These are phyloP conservation scores for Pandemis heparana DNA, from an alignment of 2,888 invertebrate species.

Conservation along the genomic window DNA sequence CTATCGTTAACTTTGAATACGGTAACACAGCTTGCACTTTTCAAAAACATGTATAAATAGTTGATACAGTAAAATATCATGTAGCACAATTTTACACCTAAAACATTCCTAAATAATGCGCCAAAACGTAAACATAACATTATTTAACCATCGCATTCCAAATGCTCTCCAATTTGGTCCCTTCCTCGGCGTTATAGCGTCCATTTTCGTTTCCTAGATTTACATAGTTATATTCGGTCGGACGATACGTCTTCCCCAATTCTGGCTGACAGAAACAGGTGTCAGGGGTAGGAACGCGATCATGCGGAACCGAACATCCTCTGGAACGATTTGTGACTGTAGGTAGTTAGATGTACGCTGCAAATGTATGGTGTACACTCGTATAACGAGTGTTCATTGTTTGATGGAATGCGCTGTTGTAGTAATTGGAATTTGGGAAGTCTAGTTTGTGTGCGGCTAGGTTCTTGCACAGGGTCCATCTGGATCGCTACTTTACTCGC, in stretches of 20 bases:
- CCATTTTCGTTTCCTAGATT: slow-evolving; percentile 2
- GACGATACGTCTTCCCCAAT: slow-evolving; percentile 61
- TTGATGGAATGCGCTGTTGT: not conserved
- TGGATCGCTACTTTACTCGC: too few species aligned
- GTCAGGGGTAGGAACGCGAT: slow-evolving; percentile 55
- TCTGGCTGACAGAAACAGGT: slow-evolving; percentile 68
- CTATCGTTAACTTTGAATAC: too few species aligned
- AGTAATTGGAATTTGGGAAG: not conserved
- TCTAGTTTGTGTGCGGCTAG: too few species aligned
- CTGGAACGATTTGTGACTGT: slow-evolving; percentile 12
- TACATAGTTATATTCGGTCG: slow-evolving; percentile 34
- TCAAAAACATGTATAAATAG: too few species aligned
- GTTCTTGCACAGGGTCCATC: too few species aligned
- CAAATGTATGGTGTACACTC: too few species aligned
- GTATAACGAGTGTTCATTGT: not conserved
- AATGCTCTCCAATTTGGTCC: slow-evolving; percentile 2
- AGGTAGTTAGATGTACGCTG: not conserved
- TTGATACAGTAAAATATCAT: too few species aligned
- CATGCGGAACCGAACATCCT: slow-evolving; percentile 36
- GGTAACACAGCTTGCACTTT: too few species aligned
- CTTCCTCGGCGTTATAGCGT: not conserved
- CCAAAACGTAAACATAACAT: slow-evolving; percentile 24
- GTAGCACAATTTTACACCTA: too few species aligned
- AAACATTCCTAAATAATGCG: too few species aligned
- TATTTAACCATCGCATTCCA: not conserved